A percentile compares a stretch with the other conserved stretches of the same genome.
These are phyloP conservation scores for Lagopus muta DNA, from an alignment of 2,113 vertebrate species.

Conservation along the genomic window DNA sequence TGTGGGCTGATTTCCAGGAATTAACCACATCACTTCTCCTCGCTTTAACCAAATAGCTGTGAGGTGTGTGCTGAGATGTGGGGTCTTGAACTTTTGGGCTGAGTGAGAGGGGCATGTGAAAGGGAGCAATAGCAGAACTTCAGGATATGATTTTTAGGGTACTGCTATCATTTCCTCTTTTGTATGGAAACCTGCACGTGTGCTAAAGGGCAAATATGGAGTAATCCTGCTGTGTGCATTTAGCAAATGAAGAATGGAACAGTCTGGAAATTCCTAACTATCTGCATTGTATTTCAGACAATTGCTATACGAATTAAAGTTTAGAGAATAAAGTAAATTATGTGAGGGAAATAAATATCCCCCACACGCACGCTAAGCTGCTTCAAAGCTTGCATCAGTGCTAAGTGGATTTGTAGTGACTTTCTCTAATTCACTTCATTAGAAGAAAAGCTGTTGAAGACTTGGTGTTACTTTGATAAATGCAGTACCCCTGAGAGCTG, in stretches of 20 bases:
- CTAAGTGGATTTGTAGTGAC: not conserved
- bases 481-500: not conserved
- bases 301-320: not conserved
- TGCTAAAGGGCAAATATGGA: not conserved
- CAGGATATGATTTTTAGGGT: not conserved
- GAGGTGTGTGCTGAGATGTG: not conserved
- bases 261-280: not conserved
- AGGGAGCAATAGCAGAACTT: not conserved
- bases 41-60: not conserved
- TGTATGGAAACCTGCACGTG: not conserved
- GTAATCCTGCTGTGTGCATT: rapidly evolving
- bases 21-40: not conserved
- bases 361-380: not conserved
- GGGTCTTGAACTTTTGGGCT: no score
- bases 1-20: not conserved
- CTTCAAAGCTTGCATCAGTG: not conserved
- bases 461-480: not conserved
- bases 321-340: not conserved
- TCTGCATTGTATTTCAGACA: not conserved
- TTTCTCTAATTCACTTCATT: rapidly evolving
- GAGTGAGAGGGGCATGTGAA: not conserved
- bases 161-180: not conserved
- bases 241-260: not conserved
- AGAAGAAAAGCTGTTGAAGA: not conserved
- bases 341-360: not conserved